phyloP scores from a whole-genome alignment of 1,140 invertebrate species.

The Acromyrmex charruanus region DNA sequence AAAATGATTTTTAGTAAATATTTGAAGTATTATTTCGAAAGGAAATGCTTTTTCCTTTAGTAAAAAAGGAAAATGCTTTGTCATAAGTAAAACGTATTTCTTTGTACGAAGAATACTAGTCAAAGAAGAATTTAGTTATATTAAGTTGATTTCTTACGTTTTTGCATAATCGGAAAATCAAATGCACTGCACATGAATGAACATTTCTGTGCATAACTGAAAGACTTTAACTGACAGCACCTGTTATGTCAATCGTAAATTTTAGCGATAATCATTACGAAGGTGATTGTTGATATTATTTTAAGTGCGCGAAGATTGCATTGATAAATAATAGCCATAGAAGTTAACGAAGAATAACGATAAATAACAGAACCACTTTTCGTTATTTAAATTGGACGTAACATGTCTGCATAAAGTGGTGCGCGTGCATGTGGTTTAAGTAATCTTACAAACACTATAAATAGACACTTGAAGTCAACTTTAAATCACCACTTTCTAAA shows the following conservation, averaged over 20 bases:
- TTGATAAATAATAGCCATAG: slow-evolving; percentile 15
- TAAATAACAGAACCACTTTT: slow-evolving; percentile 17
- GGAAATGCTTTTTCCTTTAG: neutral
- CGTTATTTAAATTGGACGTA: neutral
- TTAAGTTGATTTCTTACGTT: slow-evolving; percentile 15
- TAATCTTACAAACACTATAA: slow-evolving; percentile 16
- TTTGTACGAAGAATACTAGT: neutral
- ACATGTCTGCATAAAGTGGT: neutral
- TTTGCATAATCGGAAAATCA: neutral
- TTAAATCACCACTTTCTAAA: slow-evolving; percentile 10
- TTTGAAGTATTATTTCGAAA: neutral
- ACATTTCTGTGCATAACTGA: neutral
- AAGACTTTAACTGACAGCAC: neutral
- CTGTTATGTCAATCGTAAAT: neutral
- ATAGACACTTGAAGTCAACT: neutral
- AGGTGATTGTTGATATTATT: neutral
- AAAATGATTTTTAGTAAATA: neutral
- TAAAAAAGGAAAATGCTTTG: slow-evolving; percentile 5
- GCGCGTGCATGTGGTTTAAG: neutral
- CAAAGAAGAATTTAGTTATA: neutral
- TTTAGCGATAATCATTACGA: slow-evolving; percentile 1
- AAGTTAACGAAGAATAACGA: slow-evolving; percentile 11
- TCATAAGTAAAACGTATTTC: neutral
- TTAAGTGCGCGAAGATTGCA: slow-evolving; percentile 2
- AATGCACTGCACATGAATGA: neutral